phyloP scores from a whole-genome alignment of 2,113 vertebrate species.

The Oceanodroma tethys region DNA sequence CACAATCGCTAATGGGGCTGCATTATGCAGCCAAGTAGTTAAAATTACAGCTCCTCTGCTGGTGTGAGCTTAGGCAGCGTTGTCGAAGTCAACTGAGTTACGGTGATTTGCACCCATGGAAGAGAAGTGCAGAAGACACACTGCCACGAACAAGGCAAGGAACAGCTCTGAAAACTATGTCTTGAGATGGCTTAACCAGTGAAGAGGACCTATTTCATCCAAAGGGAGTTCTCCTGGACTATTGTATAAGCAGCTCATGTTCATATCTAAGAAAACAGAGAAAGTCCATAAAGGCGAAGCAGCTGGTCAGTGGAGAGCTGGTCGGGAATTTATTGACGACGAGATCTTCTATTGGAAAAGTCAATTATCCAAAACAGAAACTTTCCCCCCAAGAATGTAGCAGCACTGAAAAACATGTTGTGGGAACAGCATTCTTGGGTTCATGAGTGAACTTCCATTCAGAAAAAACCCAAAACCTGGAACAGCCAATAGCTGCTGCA shows the following conservation, averaged over 20 bases:
- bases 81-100: neutral
- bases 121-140: neutral
- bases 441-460: neutral
- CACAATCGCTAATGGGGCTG: neutral
- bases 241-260: neutral
- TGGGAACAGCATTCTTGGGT: neutral
- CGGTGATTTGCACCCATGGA: neutral
- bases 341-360: neutral
- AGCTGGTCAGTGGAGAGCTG: neutral
- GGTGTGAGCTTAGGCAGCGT: neutral
- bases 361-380: neutral
- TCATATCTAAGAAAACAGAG: neutral
- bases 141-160: neutral
- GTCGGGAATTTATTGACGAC: neutral
- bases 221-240: neutral
- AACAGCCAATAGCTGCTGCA: neutral
- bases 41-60: neutral
- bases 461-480: fast-evolving
- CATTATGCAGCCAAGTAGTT: neutral
- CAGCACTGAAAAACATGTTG: neutral
- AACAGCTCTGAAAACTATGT: neutral
- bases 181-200: neutral
- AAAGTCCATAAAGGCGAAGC: neutral
- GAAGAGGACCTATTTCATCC: neutral
- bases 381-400: neutral